Evolutionary conservation across 2,888 invertebrate genomes (phyloP).

Genomic region (Heliconius hortense): DNA sequence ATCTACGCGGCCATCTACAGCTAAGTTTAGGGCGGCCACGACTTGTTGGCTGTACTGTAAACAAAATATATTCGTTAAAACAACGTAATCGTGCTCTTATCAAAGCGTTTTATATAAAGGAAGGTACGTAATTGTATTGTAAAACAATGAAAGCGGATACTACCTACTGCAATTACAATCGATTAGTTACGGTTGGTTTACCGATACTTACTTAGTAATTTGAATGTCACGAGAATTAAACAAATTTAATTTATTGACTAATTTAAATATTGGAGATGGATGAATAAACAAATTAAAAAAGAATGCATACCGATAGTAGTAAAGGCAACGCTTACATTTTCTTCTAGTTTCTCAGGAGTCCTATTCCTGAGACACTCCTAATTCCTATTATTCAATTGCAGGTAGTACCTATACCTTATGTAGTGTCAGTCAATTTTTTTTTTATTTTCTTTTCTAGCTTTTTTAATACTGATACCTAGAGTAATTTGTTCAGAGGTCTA

Average conservation of each 20-base stretch:
- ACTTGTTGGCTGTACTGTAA: no score
- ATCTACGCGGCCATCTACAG: no score
- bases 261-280: no score
- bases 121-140: constrained; percentile 30
- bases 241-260: no score
- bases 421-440: no score
- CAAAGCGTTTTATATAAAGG: not conserved
- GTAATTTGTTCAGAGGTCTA: no score
- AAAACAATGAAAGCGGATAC: constrained; percentile 34
- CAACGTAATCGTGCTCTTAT: constrained; percentile 1
- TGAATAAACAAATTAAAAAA: not conserved
- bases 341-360: not conserved
- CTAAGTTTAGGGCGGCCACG: no score
- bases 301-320: not conserved
- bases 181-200: constrained; percentile 17
- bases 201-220: not conserved
- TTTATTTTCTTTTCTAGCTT: no score
- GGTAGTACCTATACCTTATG: no score
- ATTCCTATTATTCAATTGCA: not conserved
- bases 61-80: not conserved
- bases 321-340: not conserved
- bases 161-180: constrained; percentile 18
- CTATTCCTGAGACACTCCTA: not conserved
- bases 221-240: not conserved
- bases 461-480: no score